phyloP scores from a whole-genome alignment of 2,113 vertebrate species.

The Acrocephalus arundinaceus region DNA sequence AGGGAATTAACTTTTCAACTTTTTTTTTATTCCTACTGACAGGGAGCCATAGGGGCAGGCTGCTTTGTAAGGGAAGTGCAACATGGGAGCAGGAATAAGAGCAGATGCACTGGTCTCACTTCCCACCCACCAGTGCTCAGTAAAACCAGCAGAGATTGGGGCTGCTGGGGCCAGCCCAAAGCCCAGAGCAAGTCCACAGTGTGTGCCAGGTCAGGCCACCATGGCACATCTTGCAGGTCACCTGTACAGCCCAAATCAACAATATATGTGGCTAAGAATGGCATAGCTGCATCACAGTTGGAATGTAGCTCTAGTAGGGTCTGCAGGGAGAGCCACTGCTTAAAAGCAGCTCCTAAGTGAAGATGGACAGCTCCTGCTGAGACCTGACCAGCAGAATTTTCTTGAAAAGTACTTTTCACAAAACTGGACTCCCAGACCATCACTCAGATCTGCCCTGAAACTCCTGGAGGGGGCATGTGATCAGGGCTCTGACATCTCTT shows the following conservation, averaged over 20 bases:
- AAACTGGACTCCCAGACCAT: background rate
- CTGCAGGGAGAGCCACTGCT: background rate
- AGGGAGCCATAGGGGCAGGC: background rate
- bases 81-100: background rate
- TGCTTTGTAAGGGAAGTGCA: background rate
- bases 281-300: background rate
- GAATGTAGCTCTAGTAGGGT: background rate
- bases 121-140: background rate
- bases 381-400: background rate
- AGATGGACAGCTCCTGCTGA: background rate
- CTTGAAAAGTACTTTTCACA: background rate
- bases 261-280: accelerated
- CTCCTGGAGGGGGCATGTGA: background rate
- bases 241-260: background rate
- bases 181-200: background rate
- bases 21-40: background rate
- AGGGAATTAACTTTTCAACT: background rate
- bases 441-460: background rate
- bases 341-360: background rate
- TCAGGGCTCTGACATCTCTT: background rate
- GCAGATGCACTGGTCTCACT: background rate
- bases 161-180: background rate
- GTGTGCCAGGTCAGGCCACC: background rate
- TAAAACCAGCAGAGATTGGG: background rate
- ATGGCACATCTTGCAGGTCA: background rate